Conservation (phyloP, 1,140 invertebrate genomes). For the Eriocheir sinensis region DNA sequence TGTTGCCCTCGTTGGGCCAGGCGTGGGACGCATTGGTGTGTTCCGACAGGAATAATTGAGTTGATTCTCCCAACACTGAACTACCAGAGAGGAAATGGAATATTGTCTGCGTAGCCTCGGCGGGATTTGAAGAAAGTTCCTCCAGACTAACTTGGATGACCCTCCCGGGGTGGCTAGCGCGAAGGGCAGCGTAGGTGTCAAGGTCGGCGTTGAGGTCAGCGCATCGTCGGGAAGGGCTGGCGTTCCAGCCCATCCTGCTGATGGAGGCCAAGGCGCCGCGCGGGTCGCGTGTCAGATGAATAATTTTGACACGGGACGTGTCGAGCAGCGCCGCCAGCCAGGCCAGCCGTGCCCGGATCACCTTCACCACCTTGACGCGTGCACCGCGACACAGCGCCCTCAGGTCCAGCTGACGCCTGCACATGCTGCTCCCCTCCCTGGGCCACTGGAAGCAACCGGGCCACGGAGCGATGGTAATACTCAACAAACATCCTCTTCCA, state of each 20-base stretch:
- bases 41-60: neutral
- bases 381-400: neutral
- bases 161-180: neutral
- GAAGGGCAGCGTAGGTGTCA: neutral
- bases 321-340: conserved; percentile 31
- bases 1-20: neutral
- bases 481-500: neutral
- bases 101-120: neutral
- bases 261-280: conserved; percentile 38
- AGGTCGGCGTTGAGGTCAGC: conserved; percentile 7
- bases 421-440: neutral
- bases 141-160: neutral
- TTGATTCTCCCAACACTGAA: neutral
- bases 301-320: neutral
- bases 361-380: conserved; percentile 26
- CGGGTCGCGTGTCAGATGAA: conserved; percentile 42
- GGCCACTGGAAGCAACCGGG: conserved; percentile 26
- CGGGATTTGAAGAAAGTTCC: neutral
- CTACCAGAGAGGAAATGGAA: neutral
- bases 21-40: neutral
- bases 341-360: conserved; percentile 32
- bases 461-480: conserved; percentile 10
- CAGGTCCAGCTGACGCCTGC: neutral
- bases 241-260: conserved; percentile 14
- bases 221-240: conserved; percentile 9